Percentiles rank a stretch among this genome's conserved stretches.
These are phyloP conservation scores for Sepioteuthis lessoniana DNA, from an alignment of 2,888 invertebrate species.

Conservation along the genomic window DNA sequence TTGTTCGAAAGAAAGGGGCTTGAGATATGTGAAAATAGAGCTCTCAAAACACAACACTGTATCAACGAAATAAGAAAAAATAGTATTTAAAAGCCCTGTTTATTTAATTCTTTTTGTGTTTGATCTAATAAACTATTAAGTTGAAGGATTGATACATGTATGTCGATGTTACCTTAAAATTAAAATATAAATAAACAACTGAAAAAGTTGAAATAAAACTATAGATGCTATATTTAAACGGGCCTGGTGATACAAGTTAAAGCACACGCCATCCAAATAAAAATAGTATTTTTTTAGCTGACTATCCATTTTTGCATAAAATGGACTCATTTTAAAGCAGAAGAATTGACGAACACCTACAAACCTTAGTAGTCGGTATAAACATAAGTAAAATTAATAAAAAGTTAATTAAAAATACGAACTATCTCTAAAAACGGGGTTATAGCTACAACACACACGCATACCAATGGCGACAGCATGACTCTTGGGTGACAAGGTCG, in stretches of 20 bases:
- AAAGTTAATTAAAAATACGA: not conserved
- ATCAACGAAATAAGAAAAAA: not conserved
- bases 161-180: not conserved
- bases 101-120: too few relatives aligned
- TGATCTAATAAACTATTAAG: not conserved
- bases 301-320: not conserved
- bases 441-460: not conserved
- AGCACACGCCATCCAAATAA: not conserved
- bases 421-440: not conserved
- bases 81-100: not conserved
- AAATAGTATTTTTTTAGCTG: not conserved
- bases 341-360: not conserved
- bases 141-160: not conserved
- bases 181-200: not conserved
- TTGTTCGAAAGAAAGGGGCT: not conserved
- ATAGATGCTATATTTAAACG: not conserved
- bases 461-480: conserved; percentile 42
- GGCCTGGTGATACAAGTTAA: not conserved
- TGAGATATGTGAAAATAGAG: not conserved
- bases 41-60: not conserved
- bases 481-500: conserved; percentile 46
- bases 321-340: not conserved
- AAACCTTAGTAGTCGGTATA: not conserved
- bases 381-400: not conserved
- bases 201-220: not conserved